phyloP scores from a whole-genome alignment of 2,113 vertebrate genomes.

The Ciconia maguari region DNA sequence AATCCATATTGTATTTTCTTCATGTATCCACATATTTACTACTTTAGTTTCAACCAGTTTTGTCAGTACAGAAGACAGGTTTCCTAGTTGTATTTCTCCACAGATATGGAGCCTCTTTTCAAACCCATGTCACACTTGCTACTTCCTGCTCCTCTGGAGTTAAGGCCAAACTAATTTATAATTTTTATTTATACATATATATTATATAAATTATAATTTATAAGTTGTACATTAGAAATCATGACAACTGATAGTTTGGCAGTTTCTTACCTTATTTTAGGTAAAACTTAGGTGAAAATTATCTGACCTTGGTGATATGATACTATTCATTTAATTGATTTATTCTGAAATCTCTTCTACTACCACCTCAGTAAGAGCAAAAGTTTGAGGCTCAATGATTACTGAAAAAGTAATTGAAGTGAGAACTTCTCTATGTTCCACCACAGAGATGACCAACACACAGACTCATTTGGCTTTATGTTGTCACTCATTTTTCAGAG shows the following conservation, averaged over 20 bases:
- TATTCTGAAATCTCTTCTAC: background rate
- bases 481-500: background rate
- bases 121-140: background rate
- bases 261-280: background rate
- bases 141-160: background rate
- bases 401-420: background rate
- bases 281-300: background rate
- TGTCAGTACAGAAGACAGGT: background rate
- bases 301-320: background rate
- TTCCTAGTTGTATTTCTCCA: background rate
- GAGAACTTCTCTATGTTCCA: background rate
- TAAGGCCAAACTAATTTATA: background rate
- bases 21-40: background rate
- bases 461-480: background rate
- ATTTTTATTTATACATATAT: background rate
- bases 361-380: background rate
- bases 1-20: background rate
- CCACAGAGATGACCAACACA: background rate
- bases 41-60: background rate
- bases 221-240: background rate
- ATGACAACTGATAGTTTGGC: background rate
- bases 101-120: background rate
- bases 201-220: background rate
- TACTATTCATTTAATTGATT: background rate
- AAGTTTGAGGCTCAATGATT: background rate